Conservation (phyloP, 2,797 vertebrate species). For the Urocyon cinereoargenteus region DNA sequence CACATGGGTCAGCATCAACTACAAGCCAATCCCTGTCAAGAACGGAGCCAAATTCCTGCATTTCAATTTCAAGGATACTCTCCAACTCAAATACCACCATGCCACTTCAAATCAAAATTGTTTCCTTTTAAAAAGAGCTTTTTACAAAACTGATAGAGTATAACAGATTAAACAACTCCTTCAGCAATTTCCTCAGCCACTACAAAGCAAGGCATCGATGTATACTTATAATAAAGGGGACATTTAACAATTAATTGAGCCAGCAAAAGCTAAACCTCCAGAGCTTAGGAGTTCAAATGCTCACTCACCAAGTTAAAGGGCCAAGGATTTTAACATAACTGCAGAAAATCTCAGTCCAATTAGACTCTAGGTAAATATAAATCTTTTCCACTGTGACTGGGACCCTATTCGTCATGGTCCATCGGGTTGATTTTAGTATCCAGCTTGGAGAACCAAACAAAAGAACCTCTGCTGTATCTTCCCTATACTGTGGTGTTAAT, state of each 20-base stretch:
- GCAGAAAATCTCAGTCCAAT: conserved; percentile 72
- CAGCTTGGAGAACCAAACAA: conserved; percentile 3
- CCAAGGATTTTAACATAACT: conserved; percentile 56
- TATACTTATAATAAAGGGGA: conserved; percentile 77
- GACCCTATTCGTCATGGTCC: not conserved
- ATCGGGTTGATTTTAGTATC: not conserved
- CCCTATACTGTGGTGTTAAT: not conserved
- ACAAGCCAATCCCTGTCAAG: conserved; percentile 78
- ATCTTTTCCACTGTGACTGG: not conserved
- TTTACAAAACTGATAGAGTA: conserved; percentile 68
- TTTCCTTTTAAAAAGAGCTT: conserved; percentile 65
- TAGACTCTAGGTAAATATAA: conserved; percentile 64
- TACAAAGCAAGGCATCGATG: conserved; percentile 47
- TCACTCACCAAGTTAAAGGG: conserved; percentile 72
- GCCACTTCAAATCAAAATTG: conserved; percentile 72
- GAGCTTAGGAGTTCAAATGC: conserved; percentile 72
- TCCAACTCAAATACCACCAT: conserved; percentile 68
- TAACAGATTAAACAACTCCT: conserved; percentile 74
- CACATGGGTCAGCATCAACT: conserved; percentile 83
- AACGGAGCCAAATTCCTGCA: conserved; percentile 76
- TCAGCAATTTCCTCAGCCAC: conserved; percentile 71
- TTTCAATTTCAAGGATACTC: conserved; percentile 77
- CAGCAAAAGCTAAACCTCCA: conserved; percentile 72
- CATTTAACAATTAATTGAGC: conserved; percentile 79
- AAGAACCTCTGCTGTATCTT: not conserved